Conservation (phyloP, 2,797 vertebrate genomes). For the Gadopsis marmoratus region DNA sequence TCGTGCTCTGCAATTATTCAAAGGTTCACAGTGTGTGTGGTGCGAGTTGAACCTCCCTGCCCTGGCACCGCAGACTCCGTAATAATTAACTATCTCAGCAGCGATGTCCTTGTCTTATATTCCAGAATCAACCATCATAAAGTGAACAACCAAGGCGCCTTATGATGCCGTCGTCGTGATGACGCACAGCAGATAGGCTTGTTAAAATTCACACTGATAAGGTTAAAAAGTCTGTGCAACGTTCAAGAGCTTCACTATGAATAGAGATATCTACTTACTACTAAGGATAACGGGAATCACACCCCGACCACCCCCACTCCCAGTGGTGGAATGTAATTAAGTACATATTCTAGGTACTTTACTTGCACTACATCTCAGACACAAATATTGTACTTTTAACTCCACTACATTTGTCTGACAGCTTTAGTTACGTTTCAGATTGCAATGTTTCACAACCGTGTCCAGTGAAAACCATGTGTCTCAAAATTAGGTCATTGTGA, state of each 20-base stretch:
- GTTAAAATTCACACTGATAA: constrained; percentile 64
- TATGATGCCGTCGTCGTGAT: constrained; percentile 45
- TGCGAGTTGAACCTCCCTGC: constrained; percentile 1
- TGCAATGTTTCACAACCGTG: too few relatives aligned
- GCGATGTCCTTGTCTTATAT: constrained; percentile 35
- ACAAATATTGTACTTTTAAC: background rate
- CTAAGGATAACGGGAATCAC: background rate
- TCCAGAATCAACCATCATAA: constrained; percentile 50
- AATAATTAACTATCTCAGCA: constrained; percentile 69
- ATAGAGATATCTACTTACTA: background rate
- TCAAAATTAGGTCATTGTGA: too few relatives aligned
- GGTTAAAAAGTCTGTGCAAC: constrained; percentile 19
- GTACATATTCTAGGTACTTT: too few relatives aligned
- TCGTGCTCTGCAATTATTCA: background rate
- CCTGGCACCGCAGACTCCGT: background rate
- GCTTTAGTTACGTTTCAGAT: background rate
- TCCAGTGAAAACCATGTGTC: too few relatives aligned
- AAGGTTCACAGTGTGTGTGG: background rate
- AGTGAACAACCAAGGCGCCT: constrained; percentile 59
- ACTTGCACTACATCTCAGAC: too few relatives aligned
- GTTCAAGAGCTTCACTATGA: constrained; percentile 25
- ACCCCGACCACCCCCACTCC: background rate
- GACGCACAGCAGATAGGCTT: constrained; percentile 66
- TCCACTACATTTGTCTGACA: background rate
- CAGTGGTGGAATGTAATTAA: background rate